phyloP scores from a whole-genome alignment of 2,888 invertebrate genomes.

The Laspeyria flexula region DNA sequence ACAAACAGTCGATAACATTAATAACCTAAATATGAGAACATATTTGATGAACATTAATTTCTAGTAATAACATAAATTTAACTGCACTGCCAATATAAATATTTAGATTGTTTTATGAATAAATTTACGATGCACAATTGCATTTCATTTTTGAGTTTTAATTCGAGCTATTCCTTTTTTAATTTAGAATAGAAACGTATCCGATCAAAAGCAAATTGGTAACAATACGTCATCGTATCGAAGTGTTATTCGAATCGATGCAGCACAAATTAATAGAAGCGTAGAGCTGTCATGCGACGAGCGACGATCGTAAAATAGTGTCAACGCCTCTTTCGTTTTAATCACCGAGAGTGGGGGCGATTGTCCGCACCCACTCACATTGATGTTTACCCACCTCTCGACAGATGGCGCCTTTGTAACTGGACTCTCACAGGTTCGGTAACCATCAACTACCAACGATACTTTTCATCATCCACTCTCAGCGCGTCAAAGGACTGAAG shows the following conservation, averaged over 20 bases:
- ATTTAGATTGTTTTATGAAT: not conserved
- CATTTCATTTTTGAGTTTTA: not conserved
- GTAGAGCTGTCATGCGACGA: conserved; percentile 59
- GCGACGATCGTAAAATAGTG: conserved; percentile 77
- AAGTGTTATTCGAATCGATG: conserved; percentile 45
- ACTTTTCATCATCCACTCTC: conserved; percentile 72
- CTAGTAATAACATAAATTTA: not conserved
- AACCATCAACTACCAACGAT: conserved; percentile 65
- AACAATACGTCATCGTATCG: conserved; percentile 6
- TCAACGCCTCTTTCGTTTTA: conserved; percentile 82
- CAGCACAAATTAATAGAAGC: conserved; percentile 67
- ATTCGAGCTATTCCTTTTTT: not conserved
- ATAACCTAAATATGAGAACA: conserved; percentile 5
- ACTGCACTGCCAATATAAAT: not conserved
- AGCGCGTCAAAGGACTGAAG: conserved; percentile 56
- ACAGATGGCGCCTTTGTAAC: conserved; percentile 79
- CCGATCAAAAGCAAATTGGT: not conserved
- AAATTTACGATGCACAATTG: not conserved
- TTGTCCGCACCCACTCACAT: conserved; percentile 75
- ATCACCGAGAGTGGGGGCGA: conserved; percentile 82
- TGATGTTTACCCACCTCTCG: conserved; percentile 78
- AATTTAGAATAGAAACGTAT: not conserved
- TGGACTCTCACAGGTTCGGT: conserved; percentile 65
- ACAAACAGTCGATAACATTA: conserved; percentile 6
- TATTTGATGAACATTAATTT: conserved; percentile 9